phyloP scores from a whole-genome alignment of 2,888 invertebrate species.

The Lochmaea capreae region DNA sequence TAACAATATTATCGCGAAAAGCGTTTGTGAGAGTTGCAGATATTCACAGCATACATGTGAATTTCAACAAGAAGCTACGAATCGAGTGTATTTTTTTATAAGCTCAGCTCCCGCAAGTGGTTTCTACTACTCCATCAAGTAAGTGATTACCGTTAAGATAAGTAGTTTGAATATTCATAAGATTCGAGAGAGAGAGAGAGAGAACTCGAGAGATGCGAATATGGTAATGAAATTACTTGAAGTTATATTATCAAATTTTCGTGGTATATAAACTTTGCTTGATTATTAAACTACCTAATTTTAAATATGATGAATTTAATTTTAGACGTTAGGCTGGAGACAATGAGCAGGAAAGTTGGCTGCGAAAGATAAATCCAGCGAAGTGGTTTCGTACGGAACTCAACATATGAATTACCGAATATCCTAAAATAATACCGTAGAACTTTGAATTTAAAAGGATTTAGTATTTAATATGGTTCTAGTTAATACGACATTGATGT shows the following conservation, averaged over 20 bases:
- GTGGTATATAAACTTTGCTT: slow-evolving; percentile 57
- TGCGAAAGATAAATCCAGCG: slow-evolving; percentile 31
- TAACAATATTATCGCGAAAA: not conserved
- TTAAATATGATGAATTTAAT: slow-evolving; percentile 51
- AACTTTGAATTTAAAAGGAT: not conserved
- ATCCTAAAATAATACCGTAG: slow-evolving; percentile 13
- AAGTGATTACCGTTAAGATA: slow-evolving; percentile 55
- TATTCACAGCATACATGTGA: not conserved
- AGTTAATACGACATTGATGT: not conserved
- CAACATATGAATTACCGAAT: slow-evolving; percentile 22
- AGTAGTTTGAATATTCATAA: slow-evolving; percentile 60
- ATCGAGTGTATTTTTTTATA: slow-evolving; percentile 15
- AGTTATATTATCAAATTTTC: slow-evolving; percentile 60
- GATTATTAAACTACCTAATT: slow-evolving; percentile 54
- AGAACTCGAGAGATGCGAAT: slow-evolving; percentile 56
- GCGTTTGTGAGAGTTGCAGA: not conserved
- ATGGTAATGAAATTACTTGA: slow-evolving; percentile 60
- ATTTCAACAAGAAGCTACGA: not conserved
- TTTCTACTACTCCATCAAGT: slow-evolving; percentile 50
- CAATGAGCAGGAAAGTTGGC: slow-evolving; percentile 41
- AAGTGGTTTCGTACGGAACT: slow-evolving; percentile 17
- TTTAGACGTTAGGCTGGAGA: slow-evolving; percentile 44
- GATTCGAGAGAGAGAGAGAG: slow-evolving; percentile 51
- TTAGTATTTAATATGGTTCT: not conserved
- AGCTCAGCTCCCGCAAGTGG: slow-evolving; percentile 33